Conservation (phyloP, 2,113 vertebrate species). For the Ictidomys tridecemlineatus region DNA sequence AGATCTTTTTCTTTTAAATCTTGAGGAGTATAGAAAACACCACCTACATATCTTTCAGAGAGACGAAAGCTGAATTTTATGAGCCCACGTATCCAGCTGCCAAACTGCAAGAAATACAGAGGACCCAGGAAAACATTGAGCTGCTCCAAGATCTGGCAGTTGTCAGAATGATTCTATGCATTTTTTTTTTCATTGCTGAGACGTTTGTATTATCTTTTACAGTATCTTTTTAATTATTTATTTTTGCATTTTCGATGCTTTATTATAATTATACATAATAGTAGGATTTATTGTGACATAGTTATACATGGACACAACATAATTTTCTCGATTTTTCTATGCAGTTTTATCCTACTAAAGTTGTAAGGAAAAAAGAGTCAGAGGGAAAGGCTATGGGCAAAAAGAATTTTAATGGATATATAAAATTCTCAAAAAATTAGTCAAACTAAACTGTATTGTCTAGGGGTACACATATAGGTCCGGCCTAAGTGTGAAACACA, state of each 20-base stretch:
- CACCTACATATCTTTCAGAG: neutral
- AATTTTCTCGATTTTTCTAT: too few relatives aligned
- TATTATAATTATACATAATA: too few relatives aligned
- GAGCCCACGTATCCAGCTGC: neutral
- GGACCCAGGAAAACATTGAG: rapidly evolving
- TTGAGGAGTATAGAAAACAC: neutral
- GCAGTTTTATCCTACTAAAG: neutral
- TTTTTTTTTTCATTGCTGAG: too few relatives aligned
- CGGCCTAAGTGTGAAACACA: neutral
- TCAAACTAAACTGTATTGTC: neutral
- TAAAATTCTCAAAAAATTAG: neutral
- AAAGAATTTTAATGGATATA: neutral
- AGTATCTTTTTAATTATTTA: too few relatives aligned
- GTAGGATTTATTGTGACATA: too few relatives aligned
- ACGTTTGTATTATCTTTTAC: too few relatives aligned
- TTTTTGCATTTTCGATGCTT: too few relatives aligned
- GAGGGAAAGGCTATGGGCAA: neutral
- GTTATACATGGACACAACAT: too few relatives aligned
- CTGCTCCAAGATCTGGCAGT: rapidly evolving
- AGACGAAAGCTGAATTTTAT: neutral
- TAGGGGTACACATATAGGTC: neutral
- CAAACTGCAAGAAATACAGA: neutral
- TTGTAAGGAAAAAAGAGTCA: neutral
- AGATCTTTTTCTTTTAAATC: too few relatives aligned
- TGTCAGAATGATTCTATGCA: neutral